Conservation (phyloP, 2,888 invertebrate species). For the Ceratothoa steindachneri region DNA sequence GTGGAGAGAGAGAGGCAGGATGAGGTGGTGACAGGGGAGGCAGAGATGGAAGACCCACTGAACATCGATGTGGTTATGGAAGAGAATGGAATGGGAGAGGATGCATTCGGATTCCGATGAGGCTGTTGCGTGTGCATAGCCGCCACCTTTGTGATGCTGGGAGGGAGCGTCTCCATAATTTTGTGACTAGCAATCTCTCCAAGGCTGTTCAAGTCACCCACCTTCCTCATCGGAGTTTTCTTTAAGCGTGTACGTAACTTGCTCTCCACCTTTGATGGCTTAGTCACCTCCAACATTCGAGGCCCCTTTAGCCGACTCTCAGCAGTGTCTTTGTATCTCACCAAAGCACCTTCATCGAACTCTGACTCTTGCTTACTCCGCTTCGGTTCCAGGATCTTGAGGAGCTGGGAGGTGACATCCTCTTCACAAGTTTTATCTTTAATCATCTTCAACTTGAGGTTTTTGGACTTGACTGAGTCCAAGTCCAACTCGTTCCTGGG, state of each 20-base stretch:
- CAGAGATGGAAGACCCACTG: constrained; percentile 7
- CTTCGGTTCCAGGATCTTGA: constrained; percentile 37
- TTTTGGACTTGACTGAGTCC: constrained; percentile 31
- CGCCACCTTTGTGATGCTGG: constrained; percentile 46
- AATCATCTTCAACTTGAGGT: constrained; percentile 24
- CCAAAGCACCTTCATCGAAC: constrained; percentile 27
- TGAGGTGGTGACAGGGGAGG: not conserved
- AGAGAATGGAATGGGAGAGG: constrained; percentile 18
- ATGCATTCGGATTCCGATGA: constrained; percentile 44
- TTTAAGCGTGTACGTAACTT: constrained; percentile 39
- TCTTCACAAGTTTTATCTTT: constrained; percentile 26
- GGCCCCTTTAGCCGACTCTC: constrained; percentile 32
- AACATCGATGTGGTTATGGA: constrained; percentile 4
- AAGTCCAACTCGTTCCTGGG: constrained; percentile 32
- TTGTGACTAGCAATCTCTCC: constrained; percentile 48
- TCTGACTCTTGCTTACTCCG: constrained; percentile 31
- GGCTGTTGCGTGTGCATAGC: constrained; percentile 47
- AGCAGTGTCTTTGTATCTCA: constrained; percentile 29
- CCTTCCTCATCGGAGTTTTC: constrained; percentile 35
- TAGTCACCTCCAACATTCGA: constrained; percentile 32
- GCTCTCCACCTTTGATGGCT: constrained; percentile 26
- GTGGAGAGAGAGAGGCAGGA: not conserved
- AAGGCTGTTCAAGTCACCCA: constrained; percentile 42
- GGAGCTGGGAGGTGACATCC: constrained; percentile 20
- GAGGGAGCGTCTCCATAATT: constrained; percentile 45